These are phyloP conservation scores for Petrolisthes manimaculis DNA, from an alignment of 2,888 invertebrate genomes.

Conservation along the genomic window DNA sequence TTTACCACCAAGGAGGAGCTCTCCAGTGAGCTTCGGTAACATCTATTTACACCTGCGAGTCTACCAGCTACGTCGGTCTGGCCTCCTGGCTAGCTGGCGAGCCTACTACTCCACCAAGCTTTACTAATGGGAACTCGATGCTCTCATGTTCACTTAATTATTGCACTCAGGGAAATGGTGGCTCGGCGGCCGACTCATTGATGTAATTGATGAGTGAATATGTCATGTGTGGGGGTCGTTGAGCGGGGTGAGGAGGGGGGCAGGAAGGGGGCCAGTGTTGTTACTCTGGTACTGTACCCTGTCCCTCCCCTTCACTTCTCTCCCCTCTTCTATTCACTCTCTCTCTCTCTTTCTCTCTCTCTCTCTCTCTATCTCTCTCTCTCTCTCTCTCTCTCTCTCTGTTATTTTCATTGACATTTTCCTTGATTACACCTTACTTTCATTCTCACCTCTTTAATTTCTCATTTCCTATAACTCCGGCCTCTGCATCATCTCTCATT, in stretches of 20 bases:
- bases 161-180: constrained; percentile 58
- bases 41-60: too few relatives aligned
- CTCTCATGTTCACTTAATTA: constrained; percentile 53
- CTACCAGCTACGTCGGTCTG: too few relatives aligned
- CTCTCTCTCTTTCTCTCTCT: neutral
- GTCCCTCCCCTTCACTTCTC: neutral
- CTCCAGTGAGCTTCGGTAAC: too few relatives aligned
- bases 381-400: neutral
- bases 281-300: neutral
- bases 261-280: neutral
- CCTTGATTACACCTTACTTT: too few relatives aligned
- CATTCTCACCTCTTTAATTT: too few relatives aligned
- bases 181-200: constrained; percentile 43
- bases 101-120: neutral
- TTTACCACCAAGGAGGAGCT: too few relatives aligned
- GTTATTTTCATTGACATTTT: too few relatives aligned
- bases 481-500: too few relatives aligned
- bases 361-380: neutral
- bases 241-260: constrained; percentile 2
- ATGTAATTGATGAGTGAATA: constrained; percentile 56
- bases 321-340: neutral
- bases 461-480: too few relatives aligned
- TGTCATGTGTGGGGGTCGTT: constrained; percentile 37
- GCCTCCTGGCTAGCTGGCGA: too few relatives aligned
- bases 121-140: constrained; percentile 51